A percentile compares a stretch with the other conserved stretches of the same genome.
Conservation (phyloP, 2,797 vertebrate genomes). For the Megalops cyprinoides region DNA sequence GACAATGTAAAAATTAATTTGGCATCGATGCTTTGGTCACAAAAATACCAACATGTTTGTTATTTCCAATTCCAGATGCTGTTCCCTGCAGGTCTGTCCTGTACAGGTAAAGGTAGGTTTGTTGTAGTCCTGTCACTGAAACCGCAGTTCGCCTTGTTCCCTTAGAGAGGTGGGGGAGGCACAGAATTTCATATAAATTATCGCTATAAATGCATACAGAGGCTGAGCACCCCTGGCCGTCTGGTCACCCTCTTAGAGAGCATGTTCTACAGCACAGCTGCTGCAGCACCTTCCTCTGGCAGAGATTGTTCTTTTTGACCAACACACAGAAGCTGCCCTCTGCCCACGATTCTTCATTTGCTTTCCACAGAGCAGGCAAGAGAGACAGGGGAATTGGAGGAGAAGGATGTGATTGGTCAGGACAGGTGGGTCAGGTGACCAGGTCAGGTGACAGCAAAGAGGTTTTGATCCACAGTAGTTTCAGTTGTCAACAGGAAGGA, state of each 20-base stretch:
- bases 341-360: slow-evolving; percentile 99
- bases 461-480: slow-evolving; percentile 86
- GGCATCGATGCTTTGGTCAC: slow-evolving; percentile 99
- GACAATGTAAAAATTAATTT: slow-evolving; percentile 85
- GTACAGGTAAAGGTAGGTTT: slow-evolving; percentile 97
- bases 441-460: slow-evolving; percentile 82
- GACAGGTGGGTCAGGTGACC: slow-evolving; percentile 82
- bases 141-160: slow-evolving; percentile 86
- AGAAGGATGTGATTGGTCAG: slow-evolving; percentile 80
- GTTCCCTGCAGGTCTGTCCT: slow-evolving; percentile 80
- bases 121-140: slow-evolving; percentile 97
- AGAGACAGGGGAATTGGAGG: slow-evolving; percentile 70
- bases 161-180: slow-evolving; percentile 75
- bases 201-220: slow-evolving; percentile 85
- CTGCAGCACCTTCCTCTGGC: slow-evolving; percentile 98
- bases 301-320: slow-evolving; percentile 99
- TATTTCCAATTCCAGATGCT: slow-evolving; percentile 81
- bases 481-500: slow-evolving; percentile 63
- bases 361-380: slow-evolving; percentile 87
- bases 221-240: slow-evolving; percentile 64
- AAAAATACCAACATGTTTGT: slow-evolving; percentile 90
- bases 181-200: slow-evolving; percentile 85
- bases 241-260: slow-evolving; percentile 94
- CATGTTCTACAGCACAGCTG: slow-evolving; percentile 99
- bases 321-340: slow-evolving; percentile 99